A percentile compares a stretch with the other conserved stretches of the same genome.
phyloP scores from a whole-genome alignment of 1,140 invertebrate genomes.

The Philopotamus ludificatus region DNA sequence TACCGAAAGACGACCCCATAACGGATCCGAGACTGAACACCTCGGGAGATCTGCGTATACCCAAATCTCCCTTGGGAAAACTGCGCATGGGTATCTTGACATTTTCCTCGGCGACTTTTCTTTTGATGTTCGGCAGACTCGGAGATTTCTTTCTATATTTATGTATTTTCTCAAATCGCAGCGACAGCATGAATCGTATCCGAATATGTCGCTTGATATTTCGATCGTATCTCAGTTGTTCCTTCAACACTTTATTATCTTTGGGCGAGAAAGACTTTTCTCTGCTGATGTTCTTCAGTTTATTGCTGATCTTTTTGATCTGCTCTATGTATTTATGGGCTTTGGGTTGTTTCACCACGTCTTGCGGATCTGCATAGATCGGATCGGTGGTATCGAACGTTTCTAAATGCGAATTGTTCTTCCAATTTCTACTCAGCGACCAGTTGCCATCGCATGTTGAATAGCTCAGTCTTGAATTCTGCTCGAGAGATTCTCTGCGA shows the following conservation, averaged over 20 bases:
- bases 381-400: conserved; percentile 19
- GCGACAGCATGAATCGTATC: conserved; percentile 53
- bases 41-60: conserved; percentile 43
- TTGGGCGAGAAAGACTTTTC: conserved; percentile 29
- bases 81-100: conserved; percentile 31
- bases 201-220: conserved; percentile 54
- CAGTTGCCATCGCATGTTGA: conserved; percentile 36
- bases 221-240: conserved; percentile 52
- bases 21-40: not conserved
- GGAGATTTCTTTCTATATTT: conserved; percentile 48
- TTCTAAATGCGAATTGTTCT: conserved; percentile 10
- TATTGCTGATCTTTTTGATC: conserved; percentile 20
- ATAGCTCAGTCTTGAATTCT: conserved; percentile 26
- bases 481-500: conserved; percentile 13
- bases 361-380: conserved; percentile 29
- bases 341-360: conserved; percentile 2
- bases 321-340: conserved; percentile 18
- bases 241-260: conserved; percentile 47
- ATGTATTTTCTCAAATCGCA: conserved; percentile 52
- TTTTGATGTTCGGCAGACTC: conserved; percentile 32
- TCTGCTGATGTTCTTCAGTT: conserved; percentile 17
- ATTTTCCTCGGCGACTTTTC: conserved; percentile 24
- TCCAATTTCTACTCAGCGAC: conserved; percentile 38
- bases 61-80: conserved; percentile 13
- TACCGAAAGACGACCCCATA: conserved; percentile 45